Base-by-base conservation (phyloP, 2,888 invertebrate species). In the Willowsia nigromaculata region DNA sequence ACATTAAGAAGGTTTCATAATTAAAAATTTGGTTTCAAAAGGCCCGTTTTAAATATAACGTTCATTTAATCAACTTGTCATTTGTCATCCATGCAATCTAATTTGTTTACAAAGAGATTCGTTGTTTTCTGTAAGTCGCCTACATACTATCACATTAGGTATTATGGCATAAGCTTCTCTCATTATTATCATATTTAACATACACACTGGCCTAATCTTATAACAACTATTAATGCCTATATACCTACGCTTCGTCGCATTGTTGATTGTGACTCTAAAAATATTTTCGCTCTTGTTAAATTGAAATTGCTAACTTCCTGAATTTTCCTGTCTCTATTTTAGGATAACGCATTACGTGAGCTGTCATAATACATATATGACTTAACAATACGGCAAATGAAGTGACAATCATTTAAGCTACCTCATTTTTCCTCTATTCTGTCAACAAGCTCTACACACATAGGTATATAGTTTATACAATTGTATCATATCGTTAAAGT, bases 361-460 rank as follows among this genome's bases (percentile, higher is more conserved):
- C 81, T 81, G 81, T 81, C 81, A 81, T 43, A 81, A 62, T 81
- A 62, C 37, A 62, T 62, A n/a, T n/a, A 43, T 40, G 47, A 43
- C 62, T 33, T 68, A 80, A 85, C 85, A 85, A 85, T 65, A 50
- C 25, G 78, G 53, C 27, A 43, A 71, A 68, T 81, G 80, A 80
- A 86, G 81, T 87, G 86, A 87, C 86, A 87, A 87, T 87, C 86
- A 81, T 50, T 81, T 78, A 65, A 47, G 65, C 50, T 68, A 76
- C 50, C 71, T 59, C n/a, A n/a, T 62, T 62, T 80, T 71, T 80
- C 56, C n/a, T 50, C 56, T 43, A 25, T 85, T 85, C 68, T 85
- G 85, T 85, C 85, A 80, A 78, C 85, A 74, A 80, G 65, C 30
- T 7, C 3, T 53, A 76, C 50, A 50, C 13, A 76, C 27, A 5